Evolutionary conservation across 2,888 invertebrate genomes (phyloP).

Genomic region (Phasia obesa): DNA sequence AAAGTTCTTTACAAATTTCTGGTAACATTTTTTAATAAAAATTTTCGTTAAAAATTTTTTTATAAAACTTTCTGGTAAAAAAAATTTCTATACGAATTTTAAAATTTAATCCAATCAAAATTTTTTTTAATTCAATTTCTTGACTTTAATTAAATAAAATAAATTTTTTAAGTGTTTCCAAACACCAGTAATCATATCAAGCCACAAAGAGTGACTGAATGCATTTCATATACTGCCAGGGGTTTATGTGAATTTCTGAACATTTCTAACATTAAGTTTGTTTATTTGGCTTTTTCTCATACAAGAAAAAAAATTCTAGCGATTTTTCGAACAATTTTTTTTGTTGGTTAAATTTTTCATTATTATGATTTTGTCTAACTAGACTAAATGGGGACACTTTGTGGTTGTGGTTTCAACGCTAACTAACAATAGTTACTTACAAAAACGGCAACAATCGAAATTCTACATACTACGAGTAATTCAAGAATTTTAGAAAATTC

Average conservation of each 20-base stretch:
- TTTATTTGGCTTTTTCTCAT: slow-evolving; percentile 8
- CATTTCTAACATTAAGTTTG: slow-evolving; percentile 31
- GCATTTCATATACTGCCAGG: slow-evolving; percentile 25
- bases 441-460: slow-evolving; percentile 5
- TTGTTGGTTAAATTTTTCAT: slow-evolving; percentile 29
- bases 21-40: too few species aligned
- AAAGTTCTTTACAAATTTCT: too few species aligned
- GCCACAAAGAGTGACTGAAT: slow-evolving; percentile 2
- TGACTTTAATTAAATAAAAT: too few species aligned
- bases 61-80: too few species aligned
- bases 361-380: slow-evolving; percentile 40
- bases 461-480: slow-evolving; percentile 11
- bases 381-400: slow-evolving; percentile 68
- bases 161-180: slow-evolving; percentile 9
- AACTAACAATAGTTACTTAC: slow-evolving; percentile 55
- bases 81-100: too few species aligned
- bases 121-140: too few species aligned
- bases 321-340: slow-evolving; percentile 32
- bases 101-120: too few species aligned
- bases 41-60: too few species aligned
- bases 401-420: slow-evolving; percentile 65
- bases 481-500: slow-evolving; percentile 24
- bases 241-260: slow-evolving; percentile 3
- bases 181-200: slow-evolving; percentile 2
- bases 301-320: slow-evolving; percentile 13